Percentiles rank a stretch among this genome's conserved stretches.
These are phyloP conservation scores for Heliopora coerulea DNA, from an alignment of 92 coral and sea anemone genomes.

Conservation along the genomic window DNA sequence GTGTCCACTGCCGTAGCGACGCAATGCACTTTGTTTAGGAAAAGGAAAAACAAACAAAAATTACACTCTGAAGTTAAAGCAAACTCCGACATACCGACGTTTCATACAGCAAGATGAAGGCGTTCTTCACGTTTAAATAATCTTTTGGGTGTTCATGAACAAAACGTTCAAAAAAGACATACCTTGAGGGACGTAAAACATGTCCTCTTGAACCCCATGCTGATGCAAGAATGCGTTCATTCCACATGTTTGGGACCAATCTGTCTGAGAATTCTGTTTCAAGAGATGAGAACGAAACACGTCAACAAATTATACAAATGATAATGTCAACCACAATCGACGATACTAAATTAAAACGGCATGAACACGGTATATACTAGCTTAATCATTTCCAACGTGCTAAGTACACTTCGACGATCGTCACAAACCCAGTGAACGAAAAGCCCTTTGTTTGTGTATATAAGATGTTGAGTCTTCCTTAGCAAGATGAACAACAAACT, in stretches of 20 bases:
- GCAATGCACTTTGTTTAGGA: neutral
- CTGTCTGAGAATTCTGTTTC: conserved; percentile 4
- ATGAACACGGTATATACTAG: too few relatives aligned
- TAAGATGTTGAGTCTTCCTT: too few relatives aligned
- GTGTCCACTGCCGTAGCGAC: conserved; percentile 13
- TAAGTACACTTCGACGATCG: too few relatives aligned
- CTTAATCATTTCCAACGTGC: too few relatives aligned
- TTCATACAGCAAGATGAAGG: neutral
- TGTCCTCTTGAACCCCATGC: neutral
- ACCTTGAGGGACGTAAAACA: conserved; percentile 7
- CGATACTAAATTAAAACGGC: too few relatives aligned
- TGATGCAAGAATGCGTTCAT: neutral
- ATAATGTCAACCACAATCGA: too few relatives aligned
- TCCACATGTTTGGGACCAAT: conserved; percentile 11
- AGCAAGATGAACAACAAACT: too few relatives aligned
- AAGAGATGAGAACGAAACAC: too few relatives aligned
- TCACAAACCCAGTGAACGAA: too few relatives aligned
- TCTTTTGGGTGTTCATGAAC: too few relatives aligned
- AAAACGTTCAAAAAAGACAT: neutral
- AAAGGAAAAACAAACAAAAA: neutral
- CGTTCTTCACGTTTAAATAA: neutral
- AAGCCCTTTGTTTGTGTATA: too few relatives aligned
- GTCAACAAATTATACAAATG: too few relatives aligned
- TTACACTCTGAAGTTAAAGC: conserved; percentile 25
- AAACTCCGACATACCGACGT: neutral